Conservation (phyloP, 2,888 invertebrate species). For the Cephus pygmeus region DNA sequence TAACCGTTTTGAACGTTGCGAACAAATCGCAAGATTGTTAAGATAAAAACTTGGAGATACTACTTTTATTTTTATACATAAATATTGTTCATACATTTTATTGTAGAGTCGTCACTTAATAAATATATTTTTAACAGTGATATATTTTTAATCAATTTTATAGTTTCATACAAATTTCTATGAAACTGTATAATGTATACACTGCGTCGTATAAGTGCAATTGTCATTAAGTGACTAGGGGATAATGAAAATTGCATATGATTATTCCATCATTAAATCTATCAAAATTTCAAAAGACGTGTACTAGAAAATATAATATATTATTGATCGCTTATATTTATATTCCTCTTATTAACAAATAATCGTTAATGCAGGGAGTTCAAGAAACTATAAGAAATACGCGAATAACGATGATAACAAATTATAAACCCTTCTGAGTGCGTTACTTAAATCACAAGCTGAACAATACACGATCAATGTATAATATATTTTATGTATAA, state of each 20-base stretch:
- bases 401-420: not conserved
- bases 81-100: conserved; percentile 23
- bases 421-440: not conserved
- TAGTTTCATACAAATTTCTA: not conserved
- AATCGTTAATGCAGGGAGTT: not conserved
- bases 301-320: not conserved
- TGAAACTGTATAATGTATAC: not conserved
- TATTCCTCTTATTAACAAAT: not conserved
- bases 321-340: not conserved
- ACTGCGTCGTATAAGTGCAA: not conserved
- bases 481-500: not conserved
- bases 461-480: not conserved
- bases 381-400: not conserved
- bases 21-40: not conserved
- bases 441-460: not conserved
- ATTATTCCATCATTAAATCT: not conserved
- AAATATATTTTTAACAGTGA: conserved; percentile 1
- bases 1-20: not conserved
- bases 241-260: not conserved
- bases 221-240: not conserved
- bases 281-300: not conserved
- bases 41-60: not conserved
- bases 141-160: conserved; percentile 9
- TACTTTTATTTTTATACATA: not conserved
- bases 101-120: conserved; percentile 28